These are phyloP conservation scores for Acleris literana DNA, from an alignment of 2,888 invertebrate species.

Conservation along the genomic window DNA sequence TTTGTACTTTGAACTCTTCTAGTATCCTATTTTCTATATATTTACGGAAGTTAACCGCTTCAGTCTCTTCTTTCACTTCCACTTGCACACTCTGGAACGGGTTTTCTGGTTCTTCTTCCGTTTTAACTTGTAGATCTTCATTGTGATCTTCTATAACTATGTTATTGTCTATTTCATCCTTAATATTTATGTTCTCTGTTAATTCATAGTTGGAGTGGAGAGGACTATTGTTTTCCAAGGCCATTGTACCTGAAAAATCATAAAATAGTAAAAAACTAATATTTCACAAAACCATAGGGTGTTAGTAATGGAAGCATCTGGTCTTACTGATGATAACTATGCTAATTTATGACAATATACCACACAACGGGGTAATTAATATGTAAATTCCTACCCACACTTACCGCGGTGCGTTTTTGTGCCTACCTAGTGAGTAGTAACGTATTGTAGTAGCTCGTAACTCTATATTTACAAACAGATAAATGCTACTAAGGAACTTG, in stretches of 20 bases:
- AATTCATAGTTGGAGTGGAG: constrained; percentile 24
- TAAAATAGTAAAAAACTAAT: neutral
- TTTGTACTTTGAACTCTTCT: constrained; percentile 35
- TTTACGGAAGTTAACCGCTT: constrained; percentile 29
- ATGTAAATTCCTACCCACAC: constrained; percentile 24
- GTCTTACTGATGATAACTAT: constrained; percentile 22
- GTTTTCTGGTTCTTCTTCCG: constrained; percentile 11
- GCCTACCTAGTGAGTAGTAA: constrained; percentile 11
- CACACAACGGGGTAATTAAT: constrained; percentile 13
- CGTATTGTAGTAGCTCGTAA: neutral
- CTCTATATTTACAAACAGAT: constrained; percentile 34
- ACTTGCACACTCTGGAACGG: constrained; percentile 13
- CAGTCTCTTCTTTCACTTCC: constrained; percentile 27
- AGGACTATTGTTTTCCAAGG: constrained; percentile 15
- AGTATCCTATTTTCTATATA: constrained; percentile 33
- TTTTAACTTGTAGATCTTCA: constrained; percentile 24
- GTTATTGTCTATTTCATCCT: constrained; percentile 50
- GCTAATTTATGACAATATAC: constrained; percentile 15
- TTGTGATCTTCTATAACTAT: constrained; percentile 34
- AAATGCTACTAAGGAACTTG: constrained; percentile 2
- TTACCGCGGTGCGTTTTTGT: neutral
- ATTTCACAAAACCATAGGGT: neutral
- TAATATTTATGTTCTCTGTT: constrained; percentile 45
- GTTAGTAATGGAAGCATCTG: constrained; percentile 1
- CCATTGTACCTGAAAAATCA: constrained; percentile 21